phyloP scores from a whole-genome alignment of 2,113 vertebrate species.

The Glaucomys volans region DNA sequence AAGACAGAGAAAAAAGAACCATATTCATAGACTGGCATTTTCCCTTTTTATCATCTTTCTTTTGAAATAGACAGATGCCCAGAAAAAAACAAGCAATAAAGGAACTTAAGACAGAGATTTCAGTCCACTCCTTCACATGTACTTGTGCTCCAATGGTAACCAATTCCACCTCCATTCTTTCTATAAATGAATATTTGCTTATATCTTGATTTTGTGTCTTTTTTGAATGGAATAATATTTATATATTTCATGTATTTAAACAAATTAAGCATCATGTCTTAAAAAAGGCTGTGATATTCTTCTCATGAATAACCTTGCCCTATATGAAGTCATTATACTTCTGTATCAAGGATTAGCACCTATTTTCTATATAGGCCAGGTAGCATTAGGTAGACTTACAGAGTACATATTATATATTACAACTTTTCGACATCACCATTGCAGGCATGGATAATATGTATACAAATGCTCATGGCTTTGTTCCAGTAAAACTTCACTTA shows the following conservation, averaged over 20 bases:
- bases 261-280: no score
- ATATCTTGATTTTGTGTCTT: not conserved
- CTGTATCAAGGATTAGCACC: no score
- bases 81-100: not conserved
- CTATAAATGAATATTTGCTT: not conserved
- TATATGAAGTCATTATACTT: not conserved
- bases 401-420: accelerated
- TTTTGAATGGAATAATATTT: not conserved
- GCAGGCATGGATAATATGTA: not conserved
- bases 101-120: not conserved
- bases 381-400: not conserved
- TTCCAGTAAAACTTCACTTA: not conserved
- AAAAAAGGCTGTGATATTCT: not conserved
- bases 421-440: not conserved
- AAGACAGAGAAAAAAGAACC: not conserved
- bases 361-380: not conserved
- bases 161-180: not conserved
- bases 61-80: not conserved
- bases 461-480: no score
- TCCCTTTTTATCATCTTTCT: not conserved
- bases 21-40: accelerated
- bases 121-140: not conserved
- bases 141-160: not conserved
- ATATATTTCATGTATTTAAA: not conserved
- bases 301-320: no score